Conservation (phyloP, 2,888 invertebrate species). For the Polyploca ridens region DNA sequence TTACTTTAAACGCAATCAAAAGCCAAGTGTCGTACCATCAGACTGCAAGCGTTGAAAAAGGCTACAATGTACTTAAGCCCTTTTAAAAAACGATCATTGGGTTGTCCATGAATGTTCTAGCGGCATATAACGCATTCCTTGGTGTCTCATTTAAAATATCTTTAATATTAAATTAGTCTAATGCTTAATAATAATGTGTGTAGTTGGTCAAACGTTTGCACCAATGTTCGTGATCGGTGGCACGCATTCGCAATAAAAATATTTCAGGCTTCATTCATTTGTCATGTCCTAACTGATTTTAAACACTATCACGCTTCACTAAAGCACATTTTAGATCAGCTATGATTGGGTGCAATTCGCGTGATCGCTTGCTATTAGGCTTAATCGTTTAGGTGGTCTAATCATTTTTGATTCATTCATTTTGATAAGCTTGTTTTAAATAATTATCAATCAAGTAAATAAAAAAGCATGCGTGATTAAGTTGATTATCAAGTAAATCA, state of each 20-base stretch:
- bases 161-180: neutral
- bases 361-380: neutral
- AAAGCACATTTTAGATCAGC: constrained; percentile 9
- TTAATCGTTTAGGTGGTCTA: neutral
- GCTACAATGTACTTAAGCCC: constrained; percentile 1
- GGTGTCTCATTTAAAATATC: neutral
- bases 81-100: neutral
- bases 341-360: neutral
- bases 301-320: constrained; percentile 11
- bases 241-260: neutral
- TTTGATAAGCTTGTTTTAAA: too few species aligned
- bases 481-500: neutral
- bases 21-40: neutral
- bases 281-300: constrained; percentile 5
- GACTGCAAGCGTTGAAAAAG: neutral
- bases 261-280: neutral
- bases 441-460: too few species aligned
- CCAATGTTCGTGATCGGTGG: neutral
- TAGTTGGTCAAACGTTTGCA: constrained; percentile 6
- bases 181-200: neutral
- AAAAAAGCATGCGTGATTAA: neutral
- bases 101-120: constrained; percentile 2
- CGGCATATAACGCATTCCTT: neutral
- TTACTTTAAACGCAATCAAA: neutral
- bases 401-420: neutral